phyloP scores from a whole-genome alignment of 2,888 invertebrate species.

The Lathronympha strigana region DNA sequence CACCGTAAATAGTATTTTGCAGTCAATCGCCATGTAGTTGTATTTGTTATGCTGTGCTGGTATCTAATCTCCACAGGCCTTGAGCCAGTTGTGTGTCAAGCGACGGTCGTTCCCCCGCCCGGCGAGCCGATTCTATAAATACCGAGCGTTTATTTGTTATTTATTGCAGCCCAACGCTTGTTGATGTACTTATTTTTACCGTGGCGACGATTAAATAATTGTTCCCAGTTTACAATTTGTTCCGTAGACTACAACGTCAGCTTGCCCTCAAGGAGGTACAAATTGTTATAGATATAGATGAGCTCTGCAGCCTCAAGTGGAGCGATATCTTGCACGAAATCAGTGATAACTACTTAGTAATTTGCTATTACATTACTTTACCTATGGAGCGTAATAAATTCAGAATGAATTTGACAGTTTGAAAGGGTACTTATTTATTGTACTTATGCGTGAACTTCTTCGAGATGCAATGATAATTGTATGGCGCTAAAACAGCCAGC shows the following conservation, averaged over 20 bases:
- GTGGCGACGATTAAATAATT: conserved; percentile 64
- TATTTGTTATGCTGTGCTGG: conserved; percentile 71
- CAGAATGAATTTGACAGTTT: background rate
- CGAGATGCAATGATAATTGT: conserved; percentile 2
- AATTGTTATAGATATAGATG: conserved; percentile 36
- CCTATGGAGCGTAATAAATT: background rate
- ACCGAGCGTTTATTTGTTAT: conserved; percentile 74
- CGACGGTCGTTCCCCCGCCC: conserved; percentile 77
- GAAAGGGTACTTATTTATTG: background rate
- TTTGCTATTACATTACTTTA: conserved; percentile 14
- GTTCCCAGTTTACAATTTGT: conserved; percentile 51
- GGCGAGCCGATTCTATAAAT: conserved; percentile 76
- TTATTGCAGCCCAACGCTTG: conserved; percentile 63
- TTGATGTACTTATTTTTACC: conserved; percentile 59
- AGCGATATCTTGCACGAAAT: conserved; percentile 21
- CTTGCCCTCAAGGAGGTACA: conserved; percentile 30
- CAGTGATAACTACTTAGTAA: conserved; percentile 28
- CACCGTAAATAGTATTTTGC: conserved; percentile 58
- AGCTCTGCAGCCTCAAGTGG: conserved; percentile 15
- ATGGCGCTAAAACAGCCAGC: conserved; percentile 10
- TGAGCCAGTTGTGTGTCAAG: conserved; percentile 82
- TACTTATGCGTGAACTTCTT: background rate
- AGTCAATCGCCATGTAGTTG: conserved; percentile 59
- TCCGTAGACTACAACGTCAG: conserved; percentile 17
- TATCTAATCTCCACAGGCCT: conserved; percentile 81